Base-by-base conservation (phyloP, 2,797 vertebrate genomes). In the Zenarchopterus dispar region DNA sequence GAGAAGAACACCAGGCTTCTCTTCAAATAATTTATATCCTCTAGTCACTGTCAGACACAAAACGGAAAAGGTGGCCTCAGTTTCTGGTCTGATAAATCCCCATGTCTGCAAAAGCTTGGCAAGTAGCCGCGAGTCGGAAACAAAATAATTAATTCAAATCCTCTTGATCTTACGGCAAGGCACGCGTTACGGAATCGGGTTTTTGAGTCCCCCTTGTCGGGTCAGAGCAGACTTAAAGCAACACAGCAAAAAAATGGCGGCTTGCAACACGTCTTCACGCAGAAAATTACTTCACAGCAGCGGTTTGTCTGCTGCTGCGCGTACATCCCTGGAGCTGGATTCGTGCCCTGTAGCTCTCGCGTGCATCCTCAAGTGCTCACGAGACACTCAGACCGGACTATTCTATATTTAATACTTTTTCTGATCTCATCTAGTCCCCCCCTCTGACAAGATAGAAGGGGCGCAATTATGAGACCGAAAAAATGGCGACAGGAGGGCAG, bases 401-500 rank as follows among this genome's bases (percentile, higher is more conserved):
- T 36, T 26, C 45, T 23, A 9, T 45, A 47, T 67, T 54, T 64
- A 61, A 11, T 52, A 81, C 76, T 84, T 86, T 79, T 57, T 57
- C 63, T 75, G 65, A 31, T 68, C 78, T 68, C 71, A 65, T 70
- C 49, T 69, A 70, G 59, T 77, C 73, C 74, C 75, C 86, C 73
- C 78, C 80, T 53, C 74, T 70, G 60, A 61, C 18, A 10, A 70
- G 73, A 68, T 78, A 55, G 57, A 73, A 81, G 54, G 75, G 86
- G 75, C 76, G 59, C 73, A 67, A 86, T 78, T 73, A 76, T 70
- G 69, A 82, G 78, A 81, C 67, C 70, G 81, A 92, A 90, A 46
- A 93, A 92, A 94, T 94, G 94, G 93, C 94, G 93, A 85, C 87
- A 75, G 64, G 91, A 94, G 93, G 93, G 93, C 92, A 91, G 90